phyloP scores from a whole-genome alignment of 2,888 invertebrate species.

The Lycocerus yunnanus region DNA sequence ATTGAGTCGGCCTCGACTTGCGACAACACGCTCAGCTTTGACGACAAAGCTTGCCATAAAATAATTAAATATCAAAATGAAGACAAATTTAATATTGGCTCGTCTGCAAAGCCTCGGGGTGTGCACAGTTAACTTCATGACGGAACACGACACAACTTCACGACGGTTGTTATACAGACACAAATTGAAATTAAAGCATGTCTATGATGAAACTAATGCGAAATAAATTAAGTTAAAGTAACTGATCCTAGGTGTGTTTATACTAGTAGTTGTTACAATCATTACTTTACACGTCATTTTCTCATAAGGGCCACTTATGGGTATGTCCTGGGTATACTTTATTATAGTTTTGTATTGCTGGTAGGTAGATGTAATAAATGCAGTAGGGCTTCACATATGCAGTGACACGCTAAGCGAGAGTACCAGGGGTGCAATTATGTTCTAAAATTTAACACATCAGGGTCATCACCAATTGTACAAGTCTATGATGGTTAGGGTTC shows the following conservation, averaged over 20 bases:
- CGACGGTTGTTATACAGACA: conserved; percentile 21
- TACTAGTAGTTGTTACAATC: not conserved
- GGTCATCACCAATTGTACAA: too few relatives aligned
- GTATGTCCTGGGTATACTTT: too few relatives aligned
- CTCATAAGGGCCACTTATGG: not conserved
- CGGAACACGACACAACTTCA: conserved; percentile 22
- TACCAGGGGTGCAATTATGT: too few relatives aligned
- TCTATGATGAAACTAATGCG: conserved; percentile 3
- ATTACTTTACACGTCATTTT: not conserved
- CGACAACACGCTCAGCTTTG: conserved; percentile 50
- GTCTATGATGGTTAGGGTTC: too few relatives aligned
- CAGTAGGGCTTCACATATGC: too few relatives aligned
- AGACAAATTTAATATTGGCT: conserved; percentile 54
- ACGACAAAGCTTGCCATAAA: conserved; percentile 54
- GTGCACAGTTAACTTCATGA: conserved; percentile 28
- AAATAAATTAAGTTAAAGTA: conserved; percentile 1
- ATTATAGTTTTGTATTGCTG: too few relatives aligned
- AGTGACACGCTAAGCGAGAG: too few relatives aligned
- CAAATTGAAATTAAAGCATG: conserved; percentile 17
- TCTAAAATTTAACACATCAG: too few relatives aligned
- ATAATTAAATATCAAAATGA: conserved; percentile 56
- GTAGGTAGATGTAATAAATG: too few relatives aligned
- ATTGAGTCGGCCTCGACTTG: conserved; percentile 49
- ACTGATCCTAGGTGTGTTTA: not conserved
- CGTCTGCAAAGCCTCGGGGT: conserved; percentile 42